Base-by-base conservation (phyloP, 2,888 invertebrate species). In the Ophion obscuratus region DNA sequence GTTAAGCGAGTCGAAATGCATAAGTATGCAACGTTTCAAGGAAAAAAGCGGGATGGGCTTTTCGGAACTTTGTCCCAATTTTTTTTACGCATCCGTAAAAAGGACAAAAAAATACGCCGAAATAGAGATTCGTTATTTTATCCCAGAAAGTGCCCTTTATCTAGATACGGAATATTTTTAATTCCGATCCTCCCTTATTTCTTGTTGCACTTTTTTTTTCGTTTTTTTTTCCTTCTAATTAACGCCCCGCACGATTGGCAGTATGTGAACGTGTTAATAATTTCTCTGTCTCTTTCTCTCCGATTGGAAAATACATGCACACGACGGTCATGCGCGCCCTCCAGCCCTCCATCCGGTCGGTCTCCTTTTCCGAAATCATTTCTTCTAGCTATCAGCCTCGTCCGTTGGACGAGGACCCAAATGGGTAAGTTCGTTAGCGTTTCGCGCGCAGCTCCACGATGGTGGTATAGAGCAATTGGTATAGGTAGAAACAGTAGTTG, bases 221-320 rank as follows among this genome's bases (percentile, higher is more conserved):
- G 9, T 57, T 31, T 61, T 61, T 24, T 44, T 66, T 73, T 44
- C 14, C 59, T 61, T 70, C 75, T 47, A 75, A 64, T 77, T 83
- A 90, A 91, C 89, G 89, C 89, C 86, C 87, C 89, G 88, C 90
- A 91, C 90, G 90, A 92, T 92, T 93, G 93, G 93, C 93, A 93
- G 93, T 93, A 93, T 93, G 89, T 92, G 90, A 92, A 91, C 75
- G 89, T 89, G 73, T 90, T 77, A 77, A 75, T 77, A 85, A 85
- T 87, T 1, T 53, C 2, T 47, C 11, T 64, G n/a, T 68, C 14
- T 20, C n/a, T 4, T 14, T 53, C 53, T 53, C 53, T 53, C 53
- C 17, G 53, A 53, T 17, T 17, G 53, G 53, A 53, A 17, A 4
- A 17, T 53, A 17, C 53, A 53, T 17, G 14, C 17, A 53, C 17